Evolutionary conservation across 1,140 invertebrate genomes (phyloP).

Genomic region (Sycobia sp.): DNA sequence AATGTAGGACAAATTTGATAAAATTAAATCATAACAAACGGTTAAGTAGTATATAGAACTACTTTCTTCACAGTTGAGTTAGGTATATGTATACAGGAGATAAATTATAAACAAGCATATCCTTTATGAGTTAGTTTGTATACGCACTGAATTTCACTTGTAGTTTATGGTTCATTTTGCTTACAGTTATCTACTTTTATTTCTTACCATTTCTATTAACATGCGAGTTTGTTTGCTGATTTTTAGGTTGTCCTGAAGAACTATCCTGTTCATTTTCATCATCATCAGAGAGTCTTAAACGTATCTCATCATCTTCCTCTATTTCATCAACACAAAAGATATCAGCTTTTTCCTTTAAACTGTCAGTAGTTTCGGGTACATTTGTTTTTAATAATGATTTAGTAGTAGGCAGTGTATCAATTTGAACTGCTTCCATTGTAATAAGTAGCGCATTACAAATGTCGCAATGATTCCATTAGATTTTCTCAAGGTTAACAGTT

Average conservation of each 20-base stretch:
- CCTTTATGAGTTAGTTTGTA: not conserved
- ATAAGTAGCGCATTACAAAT: slow-evolving; percentile 34
- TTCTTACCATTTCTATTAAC: slow-evolving; percentile 25
- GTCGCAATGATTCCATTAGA: slow-evolving; percentile 39
- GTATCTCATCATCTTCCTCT: slow-evolving; percentile 54
- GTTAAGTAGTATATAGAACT: no score
- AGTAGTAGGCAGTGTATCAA: slow-evolving; percentile 42
- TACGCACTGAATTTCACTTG: not conserved
- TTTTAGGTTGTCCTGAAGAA: slow-evolving; percentile 5
- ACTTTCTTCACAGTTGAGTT: no score
- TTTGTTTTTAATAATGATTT: slow-evolving; percentile 39
- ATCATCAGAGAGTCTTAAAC: slow-evolving; percentile 55
- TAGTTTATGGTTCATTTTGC: not conserved
- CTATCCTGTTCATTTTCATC: slow-evolving; percentile 46
- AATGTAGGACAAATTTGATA: no score
- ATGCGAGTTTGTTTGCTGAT: slow-evolving; percentile 14
- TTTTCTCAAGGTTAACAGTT: slow-evolving; percentile 33
- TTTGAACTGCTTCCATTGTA: slow-evolving; percentile 52
- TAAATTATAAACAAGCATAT: not conserved
- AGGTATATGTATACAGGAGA: no score
- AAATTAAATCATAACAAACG: no score
- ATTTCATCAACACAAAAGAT: slow-evolving; percentile 48
- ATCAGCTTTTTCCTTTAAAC: slow-evolving; percentile 47
- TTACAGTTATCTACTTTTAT: slow-evolving; percentile 16
- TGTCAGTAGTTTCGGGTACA: slow-evolving; percentile 39